Percentiles rank a stretch among this genome's conserved stretches.
phyloP scores from a whole-genome alignment of 2,113 vertebrate species.

The Serilophus lunatus region DNA sequence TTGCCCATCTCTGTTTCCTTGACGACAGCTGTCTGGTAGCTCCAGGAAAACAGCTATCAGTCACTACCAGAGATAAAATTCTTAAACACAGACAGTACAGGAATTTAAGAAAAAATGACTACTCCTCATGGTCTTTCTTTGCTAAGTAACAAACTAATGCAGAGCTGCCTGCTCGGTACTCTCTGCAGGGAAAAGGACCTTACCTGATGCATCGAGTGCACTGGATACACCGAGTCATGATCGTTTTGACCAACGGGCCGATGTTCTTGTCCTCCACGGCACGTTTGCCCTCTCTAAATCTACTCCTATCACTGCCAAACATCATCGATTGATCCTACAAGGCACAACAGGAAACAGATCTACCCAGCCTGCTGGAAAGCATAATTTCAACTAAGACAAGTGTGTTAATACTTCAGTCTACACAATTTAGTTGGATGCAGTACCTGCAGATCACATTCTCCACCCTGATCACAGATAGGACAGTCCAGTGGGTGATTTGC shows the following conservation, averaged over 20 bases:
- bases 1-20: neutral
- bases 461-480: constrained; percentile 95
- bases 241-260: constrained; percentile 95
- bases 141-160: neutral
- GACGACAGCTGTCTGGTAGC: neutral
- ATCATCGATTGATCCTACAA: constrained; percentile 97
- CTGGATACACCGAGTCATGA: constrained; percentile 99
- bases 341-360: constrained; percentile 2
- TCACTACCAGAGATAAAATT: neutral
- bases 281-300: constrained; percentile 90
- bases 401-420: neutral
- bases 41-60: neutral
- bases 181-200: neutral
- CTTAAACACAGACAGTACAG: neutral
- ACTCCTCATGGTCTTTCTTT: neutral
- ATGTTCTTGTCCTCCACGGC: constrained; percentile 99
- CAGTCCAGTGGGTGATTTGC: constrained; percentile 95
- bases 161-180: neutral
- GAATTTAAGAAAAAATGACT: neutral
- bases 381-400: neutral
- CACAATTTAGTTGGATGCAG: neutral
- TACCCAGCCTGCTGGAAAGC: neutral
- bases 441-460: constrained; percentile 97
- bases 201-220: constrained; percentile 98
- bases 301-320: constrained; percentile 95